Conservation (phyloP, 2,888 invertebrate genomes). For the Polyommatus iphigenia region DNA sequence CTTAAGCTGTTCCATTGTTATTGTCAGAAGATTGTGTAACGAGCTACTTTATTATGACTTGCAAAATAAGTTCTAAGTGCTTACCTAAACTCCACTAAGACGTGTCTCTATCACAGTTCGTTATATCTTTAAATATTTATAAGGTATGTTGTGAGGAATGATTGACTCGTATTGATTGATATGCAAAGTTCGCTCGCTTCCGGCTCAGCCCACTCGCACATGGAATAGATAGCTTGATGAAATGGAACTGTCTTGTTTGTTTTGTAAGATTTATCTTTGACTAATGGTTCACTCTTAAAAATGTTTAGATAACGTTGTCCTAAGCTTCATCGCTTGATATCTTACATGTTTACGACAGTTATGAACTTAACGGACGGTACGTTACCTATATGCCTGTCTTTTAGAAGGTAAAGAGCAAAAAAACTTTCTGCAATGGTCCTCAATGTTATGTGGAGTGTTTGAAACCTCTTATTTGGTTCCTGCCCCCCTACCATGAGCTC, state of each 20-base stretch:
- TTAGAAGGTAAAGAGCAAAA: too few relatives aligned
- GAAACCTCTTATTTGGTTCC: too few relatives aligned
- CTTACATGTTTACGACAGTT: too few relatives aligned
- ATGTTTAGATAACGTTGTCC: background rate
- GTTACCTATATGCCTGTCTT: background rate
- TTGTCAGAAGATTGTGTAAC: background rate
- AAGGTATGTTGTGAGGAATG: background rate
- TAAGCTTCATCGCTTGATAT: too few relatives aligned
- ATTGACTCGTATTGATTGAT: conserved; percentile 15
- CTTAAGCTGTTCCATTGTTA: too few relatives aligned
- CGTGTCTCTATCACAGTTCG: background rate
- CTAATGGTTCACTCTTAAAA: background rate
- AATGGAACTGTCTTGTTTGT: conserved; percentile 9
- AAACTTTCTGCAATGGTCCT: too few relatives aligned
- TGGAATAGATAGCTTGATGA: background rate
- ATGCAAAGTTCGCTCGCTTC: conserved; percentile 27
- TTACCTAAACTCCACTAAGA: background rate
- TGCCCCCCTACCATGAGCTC: too few relatives aligned
- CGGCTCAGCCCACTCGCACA: conserved; percentile 1
- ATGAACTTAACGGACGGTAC: background rate
- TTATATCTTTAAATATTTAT: conserved; percentile 10
- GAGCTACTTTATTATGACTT: too few relatives aligned
- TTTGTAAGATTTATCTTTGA: background rate
- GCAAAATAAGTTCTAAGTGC: too few relatives aligned
- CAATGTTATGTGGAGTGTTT: too few relatives aligned